phyloP scores from a whole-genome alignment of 2,113 vertebrate species.

The Notothenia coriiceps region DNA sequence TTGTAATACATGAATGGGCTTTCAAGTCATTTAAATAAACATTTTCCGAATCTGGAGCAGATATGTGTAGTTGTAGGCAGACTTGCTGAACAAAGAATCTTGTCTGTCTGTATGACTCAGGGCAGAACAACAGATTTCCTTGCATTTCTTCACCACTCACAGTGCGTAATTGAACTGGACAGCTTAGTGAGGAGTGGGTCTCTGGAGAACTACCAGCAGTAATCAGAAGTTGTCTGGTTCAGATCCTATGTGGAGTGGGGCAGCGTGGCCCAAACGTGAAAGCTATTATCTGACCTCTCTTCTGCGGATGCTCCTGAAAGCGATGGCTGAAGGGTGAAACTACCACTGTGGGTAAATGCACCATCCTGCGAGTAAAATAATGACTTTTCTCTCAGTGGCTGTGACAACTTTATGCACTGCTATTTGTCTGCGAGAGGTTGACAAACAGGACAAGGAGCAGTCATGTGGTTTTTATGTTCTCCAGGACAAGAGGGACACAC shows the following conservation, averaged over 20 bases:
- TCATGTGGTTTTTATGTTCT: slow-evolving; percentile 42
- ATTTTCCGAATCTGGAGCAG: background rate
- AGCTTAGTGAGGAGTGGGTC: slow-evolving; percentile 52
- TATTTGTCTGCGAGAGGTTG: slow-evolving; percentile 38
- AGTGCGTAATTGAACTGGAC: slow-evolving; percentile 52
- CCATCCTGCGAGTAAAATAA: slow-evolving; percentile 48
- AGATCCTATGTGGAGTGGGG: slow-evolving; percentile 47
- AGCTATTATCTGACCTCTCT: slow-evolving; percentile 51
- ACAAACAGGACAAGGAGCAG: slow-evolving; percentile 17
- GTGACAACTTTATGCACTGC: slow-evolving; percentile 33
- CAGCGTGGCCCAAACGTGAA: slow-evolving; percentile 48
- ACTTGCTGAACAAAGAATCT: slow-evolving; percentile 20
- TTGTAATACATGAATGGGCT: background rate
- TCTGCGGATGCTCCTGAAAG: slow-evolving; percentile 44
- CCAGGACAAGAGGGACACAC: slow-evolving; percentile 30
- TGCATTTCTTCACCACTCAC: slow-evolving; percentile 19
- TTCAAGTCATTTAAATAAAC: background rate
- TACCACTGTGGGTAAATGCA: slow-evolving; percentile 36
- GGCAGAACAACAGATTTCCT: slow-evolving; percentile 37
- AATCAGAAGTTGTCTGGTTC: slow-evolving; percentile 62
- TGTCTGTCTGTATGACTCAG: slow-evolving; percentile 39
- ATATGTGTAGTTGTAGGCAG: background rate
- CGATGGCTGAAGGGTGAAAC: slow-evolving; percentile 26
- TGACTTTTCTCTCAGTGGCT: slow-evolving; percentile 18
- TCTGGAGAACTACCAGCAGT: slow-evolving; percentile 44